These are phyloP conservation scores for Theristicus caerulescens DNA, from an alignment of 2,113 vertebrate genomes.

Conservation along the genomic window DNA sequence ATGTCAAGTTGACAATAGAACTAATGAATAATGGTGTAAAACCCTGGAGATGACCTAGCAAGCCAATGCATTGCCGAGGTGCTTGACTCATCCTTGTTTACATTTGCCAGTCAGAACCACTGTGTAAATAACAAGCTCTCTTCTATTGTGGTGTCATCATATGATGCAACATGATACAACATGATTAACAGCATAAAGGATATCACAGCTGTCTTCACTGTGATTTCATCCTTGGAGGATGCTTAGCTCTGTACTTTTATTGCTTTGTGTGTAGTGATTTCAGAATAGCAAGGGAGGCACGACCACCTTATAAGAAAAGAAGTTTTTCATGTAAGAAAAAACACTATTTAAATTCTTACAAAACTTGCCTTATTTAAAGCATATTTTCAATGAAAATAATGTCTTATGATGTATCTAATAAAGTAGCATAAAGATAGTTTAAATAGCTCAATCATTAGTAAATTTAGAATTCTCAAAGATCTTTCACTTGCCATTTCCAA, in stretches of 20 bases:
- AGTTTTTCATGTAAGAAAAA: slow-evolving; percentile 17
- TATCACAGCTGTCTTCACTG: slow-evolving; percentile 62
- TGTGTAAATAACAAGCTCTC: slow-evolving; percentile 64
- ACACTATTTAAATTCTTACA: slow-evolving; percentile 6
- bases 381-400: slow-evolving; percentile 63
- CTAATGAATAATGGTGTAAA: neutral
- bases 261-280: slow-evolving; percentile 46
- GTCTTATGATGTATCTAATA: slow-evolving; percentile 37
- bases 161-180: neutral
- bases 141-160: slow-evolving; percentile 39
- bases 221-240: slow-evolving; percentile 63
- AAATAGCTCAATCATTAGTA: slow-evolving; percentile 3
- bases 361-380: slow-evolving; percentile 64
- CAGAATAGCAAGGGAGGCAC: neutral
- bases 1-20: neutral
- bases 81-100: slow-evolving; percentile 69
- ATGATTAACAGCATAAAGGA: slow-evolving; percentile 25
- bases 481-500: slow-evolving; percentile 17
- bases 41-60: neutral
- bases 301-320: neutral
- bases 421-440: slow-evolving; percentile 26
- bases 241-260: slow-evolving; percentile 42
- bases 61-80: slow-evolving; percentile 46
- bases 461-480: slow-evolving; percentile 9
- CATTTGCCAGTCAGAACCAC: slow-evolving; percentile 60